Conservation (phyloP, 2,888 invertebrate species). For the Chrysolina americana region DNA sequence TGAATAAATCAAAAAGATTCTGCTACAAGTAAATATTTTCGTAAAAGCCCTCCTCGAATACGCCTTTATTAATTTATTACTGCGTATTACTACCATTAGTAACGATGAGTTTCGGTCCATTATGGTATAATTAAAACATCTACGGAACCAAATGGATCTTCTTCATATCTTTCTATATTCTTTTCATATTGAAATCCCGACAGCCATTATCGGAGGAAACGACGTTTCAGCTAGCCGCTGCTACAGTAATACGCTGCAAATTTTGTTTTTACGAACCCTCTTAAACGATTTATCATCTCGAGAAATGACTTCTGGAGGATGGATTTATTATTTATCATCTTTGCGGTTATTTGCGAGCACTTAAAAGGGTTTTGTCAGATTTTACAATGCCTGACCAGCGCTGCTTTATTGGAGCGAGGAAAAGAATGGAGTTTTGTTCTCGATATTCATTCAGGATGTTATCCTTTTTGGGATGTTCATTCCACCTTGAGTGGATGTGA, state of each 20-base stretch:
- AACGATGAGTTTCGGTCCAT: conserved; percentile 58
- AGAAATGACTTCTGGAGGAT: conserved; percentile 42
- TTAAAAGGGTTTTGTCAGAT: conserved; percentile 54
- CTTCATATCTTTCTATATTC: conserved; percentile 56
- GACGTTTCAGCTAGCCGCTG: conserved; percentile 42
- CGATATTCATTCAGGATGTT: background rate
- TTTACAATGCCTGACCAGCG: conserved; percentile 44
- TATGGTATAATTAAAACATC: conserved; percentile 60
- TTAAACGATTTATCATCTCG: conserved; percentile 40
- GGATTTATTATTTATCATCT: conserved; percentile 55
- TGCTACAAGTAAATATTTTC: background rate
- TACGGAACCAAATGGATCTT: conserved; percentile 49
- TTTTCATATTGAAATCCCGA: conserved; percentile 66
- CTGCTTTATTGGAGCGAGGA: conserved; percentile 24
- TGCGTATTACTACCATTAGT: conserved; percentile 49
- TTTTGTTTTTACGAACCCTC: conserved; percentile 43
- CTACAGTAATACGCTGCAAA: conserved; percentile 45
- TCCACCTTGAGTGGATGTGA: background rate
- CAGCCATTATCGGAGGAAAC: conserved; percentile 50
- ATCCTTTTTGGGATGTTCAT: background rate
- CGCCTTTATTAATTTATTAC: conserved; percentile 45
- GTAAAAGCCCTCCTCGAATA: conserved; percentile 29
- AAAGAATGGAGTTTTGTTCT: conserved; percentile 27
- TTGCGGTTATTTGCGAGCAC: conserved; percentile 51
- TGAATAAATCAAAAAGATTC: too few relatives aligned